Base-by-base conservation (phyloP, 2,797 vertebrate species). In the Microctenopoma stevenorrisi region DNA sequence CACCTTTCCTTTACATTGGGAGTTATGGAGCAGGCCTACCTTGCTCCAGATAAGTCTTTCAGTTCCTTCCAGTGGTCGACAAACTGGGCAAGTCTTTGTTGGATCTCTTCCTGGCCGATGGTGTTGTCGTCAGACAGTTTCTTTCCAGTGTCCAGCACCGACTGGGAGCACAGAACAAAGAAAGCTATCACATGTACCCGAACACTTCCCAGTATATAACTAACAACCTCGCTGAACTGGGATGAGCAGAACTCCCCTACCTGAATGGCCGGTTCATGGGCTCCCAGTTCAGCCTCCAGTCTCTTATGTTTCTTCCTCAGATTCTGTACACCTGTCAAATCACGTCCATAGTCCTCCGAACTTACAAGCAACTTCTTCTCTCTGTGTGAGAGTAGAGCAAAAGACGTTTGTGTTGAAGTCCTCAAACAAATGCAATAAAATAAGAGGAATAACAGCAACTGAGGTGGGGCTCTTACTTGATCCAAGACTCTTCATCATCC, bases 401-500 rank as follows among this genome's bases (percentile, higher is more conserved):
- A 16, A 61, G 22, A 22, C 4, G 38, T 13, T 5, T 15, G 7
- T 0, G 16, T 62, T 59, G 14, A 15, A 30, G 4, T 28, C 5
- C 8, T 30, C 0, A n/a, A 61, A 3, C 2, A 13, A 35, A 18
- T 7, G 12, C 3, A 1, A 6, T 0, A 40, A 40, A 3, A 40
- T 0, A 43, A 46, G 26, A 25, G 30, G 49, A 13, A 42, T 7
- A 61, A 35, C 12, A 54, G 5, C 0, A 28, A 15, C 30, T 0
- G 2, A 16, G 33, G 12, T 7, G 7, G 43, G 15, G 0, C 85
- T 0, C 96, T 37, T 87, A 99, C 98, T 99, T 99, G 89, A 99
- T 98, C 98, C 98, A 98, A 44, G 98, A 98, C 83, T 99, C 98
- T 70, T 99, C 98, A 0, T 99, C 98, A 0, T 99, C 98, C 94